Conservation (phyloP, 1,140 invertebrate genomes). For the Nilaparvata lugens region DNA sequence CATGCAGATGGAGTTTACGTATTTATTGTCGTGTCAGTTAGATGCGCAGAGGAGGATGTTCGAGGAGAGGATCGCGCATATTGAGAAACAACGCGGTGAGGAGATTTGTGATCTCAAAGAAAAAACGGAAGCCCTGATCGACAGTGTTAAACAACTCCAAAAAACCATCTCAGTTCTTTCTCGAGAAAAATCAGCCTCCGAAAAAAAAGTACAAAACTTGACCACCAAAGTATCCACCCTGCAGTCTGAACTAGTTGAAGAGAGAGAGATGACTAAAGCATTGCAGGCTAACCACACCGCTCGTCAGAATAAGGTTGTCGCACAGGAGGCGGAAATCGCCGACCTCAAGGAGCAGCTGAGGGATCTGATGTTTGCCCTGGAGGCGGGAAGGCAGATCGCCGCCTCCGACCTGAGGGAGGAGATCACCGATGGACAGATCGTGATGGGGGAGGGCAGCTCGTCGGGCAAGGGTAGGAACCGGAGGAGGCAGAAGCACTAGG, state of each 20-base stretch:
- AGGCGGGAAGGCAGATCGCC: conserved; percentile 57
- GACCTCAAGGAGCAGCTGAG: conserved; percentile 86
- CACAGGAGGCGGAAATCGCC: conserved; percentile 60
- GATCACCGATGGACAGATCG: conserved; percentile 57
- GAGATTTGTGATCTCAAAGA: conserved; percentile 43
- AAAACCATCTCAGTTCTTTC: conserved; percentile 16
- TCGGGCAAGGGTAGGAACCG: background rate
- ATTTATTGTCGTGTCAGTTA: conserved; percentile 92
- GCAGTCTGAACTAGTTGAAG: conserved; percentile 61
- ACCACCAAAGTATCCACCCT: conserved; percentile 46
- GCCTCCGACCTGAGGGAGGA: conserved; percentile 48
- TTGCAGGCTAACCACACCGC: conserved; percentile 65
- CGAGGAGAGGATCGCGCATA: conserved; percentile 66
- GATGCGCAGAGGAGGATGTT: conserved; percentile 90
- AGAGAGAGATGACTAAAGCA: conserved; percentile 64
- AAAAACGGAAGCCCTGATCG: conserved; percentile 35
- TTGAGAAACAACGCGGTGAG: conserved; percentile 42
- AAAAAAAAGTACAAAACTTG: conserved; percentile 31
- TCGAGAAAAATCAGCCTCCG: conserved; percentile 21
- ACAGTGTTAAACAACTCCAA: conserved; percentile 37
- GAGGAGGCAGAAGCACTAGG: background rate
- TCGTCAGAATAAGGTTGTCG: conserved; percentile 59
- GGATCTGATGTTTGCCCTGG: conserved; percentile 94
- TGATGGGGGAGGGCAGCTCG: conserved; percentile 37
- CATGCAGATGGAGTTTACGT: conserved; percentile 91